These are phyloP conservation scores for Trichopoda pennipes DNA, from an alignment of 2,888 invertebrate genomes.

Conservation along the genomic window DNA sequence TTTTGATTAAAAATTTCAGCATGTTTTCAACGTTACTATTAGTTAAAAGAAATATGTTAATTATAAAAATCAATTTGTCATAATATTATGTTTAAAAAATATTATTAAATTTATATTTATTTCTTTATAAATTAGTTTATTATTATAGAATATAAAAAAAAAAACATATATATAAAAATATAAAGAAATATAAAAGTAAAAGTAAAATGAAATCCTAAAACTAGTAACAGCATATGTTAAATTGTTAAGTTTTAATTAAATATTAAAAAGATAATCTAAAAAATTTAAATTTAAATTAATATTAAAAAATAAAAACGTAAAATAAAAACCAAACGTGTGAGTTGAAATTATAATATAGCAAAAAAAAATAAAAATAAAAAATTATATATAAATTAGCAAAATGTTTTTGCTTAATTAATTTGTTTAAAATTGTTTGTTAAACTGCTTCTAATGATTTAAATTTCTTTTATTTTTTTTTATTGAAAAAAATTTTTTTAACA, in stretches of 20 bases:
- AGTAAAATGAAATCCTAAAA: slow-evolving; percentile 30
- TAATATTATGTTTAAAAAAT: slow-evolving; percentile 20
- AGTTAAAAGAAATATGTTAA: slow-evolving; percentile 27
- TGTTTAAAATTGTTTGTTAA: slow-evolving; percentile 58
- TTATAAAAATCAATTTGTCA: slow-evolving; percentile 7
- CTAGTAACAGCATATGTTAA: slow-evolving; percentile 64
- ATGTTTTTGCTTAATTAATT: slow-evolving; percentile 52
- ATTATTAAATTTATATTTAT: slow-evolving; percentile 25
- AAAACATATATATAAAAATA: slow-evolving; percentile 25
- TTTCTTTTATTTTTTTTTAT: slow-evolving; percentile 20
- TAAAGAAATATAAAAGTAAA: slow-evolving; percentile 20
- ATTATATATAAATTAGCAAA: slow-evolving; percentile 50
- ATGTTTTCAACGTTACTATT: slow-evolving; percentile 20
- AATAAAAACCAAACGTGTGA: slow-evolving; percentile 48
- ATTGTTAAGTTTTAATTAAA: slow-evolving; percentile 66
- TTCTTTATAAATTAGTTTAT: slow-evolving; percentile 63
- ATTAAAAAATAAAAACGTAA: no score
- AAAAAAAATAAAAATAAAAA: neutral
- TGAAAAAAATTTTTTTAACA: slow-evolving; percentile 2
- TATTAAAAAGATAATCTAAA: slow-evolving; percentile 34
- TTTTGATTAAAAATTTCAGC: slow-evolving; percentile 14
- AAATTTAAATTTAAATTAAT: slow-evolving; percentile 30
- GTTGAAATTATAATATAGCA: slow-evolving; percentile 45
- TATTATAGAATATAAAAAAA: slow-evolving; percentile 42
- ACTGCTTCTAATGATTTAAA: slow-evolving; percentile 44